Conservation (phyloP, 2,113 vertebrate genomes). For the Tupaia tana region DNA sequence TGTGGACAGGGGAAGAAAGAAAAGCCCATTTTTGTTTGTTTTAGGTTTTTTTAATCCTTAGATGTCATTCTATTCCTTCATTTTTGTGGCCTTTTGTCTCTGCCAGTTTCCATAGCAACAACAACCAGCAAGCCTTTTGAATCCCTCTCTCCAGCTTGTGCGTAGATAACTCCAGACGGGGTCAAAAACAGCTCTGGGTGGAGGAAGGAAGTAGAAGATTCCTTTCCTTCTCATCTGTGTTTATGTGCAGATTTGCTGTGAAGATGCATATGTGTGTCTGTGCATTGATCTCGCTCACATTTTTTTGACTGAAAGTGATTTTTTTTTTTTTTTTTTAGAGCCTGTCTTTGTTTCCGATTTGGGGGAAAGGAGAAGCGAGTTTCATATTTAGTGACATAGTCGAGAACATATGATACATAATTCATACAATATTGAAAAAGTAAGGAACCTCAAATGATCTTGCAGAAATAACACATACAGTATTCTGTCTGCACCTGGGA, state of each 20-base stretch:
- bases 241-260: background rate
- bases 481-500: background rate
- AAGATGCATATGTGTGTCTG: background rate
- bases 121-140: slow-evolving; percentile 72
- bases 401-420: background rate
- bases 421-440: background rate
- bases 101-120: slow-evolving; percentile 88
- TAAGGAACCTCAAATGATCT: background rate
- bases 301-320: background rate
- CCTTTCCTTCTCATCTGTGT: slow-evolving; percentile 37
- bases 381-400: background rate
- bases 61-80: slow-evolving; percentile 76
- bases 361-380: background rate
- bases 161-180: slow-evolving; percentile 71
- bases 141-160: slow-evolving; percentile 55
- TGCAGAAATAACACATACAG: background rate
- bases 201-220: slow-evolving; percentile 52
- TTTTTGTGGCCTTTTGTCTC: slow-evolving; percentile 84
- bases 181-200: slow-evolving; percentile 71
- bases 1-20: slow-evolving; percentile 49
- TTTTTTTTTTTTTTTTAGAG: background rate
- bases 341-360: slow-evolving; percentile 23
- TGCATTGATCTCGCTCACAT: background rate
- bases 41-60: slow-evolving; percentile 78
- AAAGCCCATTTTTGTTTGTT: slow-evolving; percentile 61